Percentiles rank a stretch among this genome's conserved stretches.
phyloP scores from a whole-genome alignment of 2,113 vertebrate genomes.

The Serilophus lunatus region DNA sequence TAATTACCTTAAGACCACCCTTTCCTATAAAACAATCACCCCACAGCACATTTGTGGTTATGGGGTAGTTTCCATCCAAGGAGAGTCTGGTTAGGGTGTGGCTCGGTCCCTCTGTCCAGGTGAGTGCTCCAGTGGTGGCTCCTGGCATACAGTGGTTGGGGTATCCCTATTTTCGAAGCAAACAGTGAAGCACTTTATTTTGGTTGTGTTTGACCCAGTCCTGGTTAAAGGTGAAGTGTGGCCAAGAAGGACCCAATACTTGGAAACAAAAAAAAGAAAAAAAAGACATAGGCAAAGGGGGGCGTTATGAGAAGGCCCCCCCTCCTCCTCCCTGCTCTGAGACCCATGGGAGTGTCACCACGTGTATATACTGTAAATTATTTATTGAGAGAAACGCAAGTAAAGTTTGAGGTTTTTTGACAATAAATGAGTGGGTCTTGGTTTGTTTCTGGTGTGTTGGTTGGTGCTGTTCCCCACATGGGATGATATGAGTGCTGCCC shows the following conservation, averaged over 20 bases:
- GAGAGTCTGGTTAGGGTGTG: accelerated
- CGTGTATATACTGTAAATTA: constrained; percentile 98
- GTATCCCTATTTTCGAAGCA: constrained; percentile 67
- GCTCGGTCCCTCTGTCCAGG: neutral
- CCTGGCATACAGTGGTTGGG: neutral
- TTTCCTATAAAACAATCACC: neutral
- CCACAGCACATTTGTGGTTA: accelerated
- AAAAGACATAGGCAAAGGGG: neutral
- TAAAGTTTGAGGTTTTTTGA: constrained; percentile 76
- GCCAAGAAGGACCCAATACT: constrained; percentile 59
- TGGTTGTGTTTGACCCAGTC: constrained; percentile 72
- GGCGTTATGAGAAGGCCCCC: accelerated
- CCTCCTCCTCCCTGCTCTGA: constrained; percentile 59
- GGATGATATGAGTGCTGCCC: neutral
- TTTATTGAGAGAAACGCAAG: constrained; percentile 91
- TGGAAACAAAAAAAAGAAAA: constrained; percentile 24
- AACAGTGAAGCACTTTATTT: constrained; percentile 84
- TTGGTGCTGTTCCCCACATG: accelerated
- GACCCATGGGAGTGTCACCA: constrained; percentile 74
- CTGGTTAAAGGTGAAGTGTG: constrained; percentile 69
- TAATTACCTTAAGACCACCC: neutral
- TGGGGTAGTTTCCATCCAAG: neutral
- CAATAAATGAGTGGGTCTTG: neutral
- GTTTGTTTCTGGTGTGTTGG: neutral
- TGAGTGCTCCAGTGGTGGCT: neutral